Percentiles rank a stretch among this genome's conserved stretches.
phyloP scores from a whole-genome alignment of 2,888 invertebrate genomes.

The Baccha elongata region DNA sequence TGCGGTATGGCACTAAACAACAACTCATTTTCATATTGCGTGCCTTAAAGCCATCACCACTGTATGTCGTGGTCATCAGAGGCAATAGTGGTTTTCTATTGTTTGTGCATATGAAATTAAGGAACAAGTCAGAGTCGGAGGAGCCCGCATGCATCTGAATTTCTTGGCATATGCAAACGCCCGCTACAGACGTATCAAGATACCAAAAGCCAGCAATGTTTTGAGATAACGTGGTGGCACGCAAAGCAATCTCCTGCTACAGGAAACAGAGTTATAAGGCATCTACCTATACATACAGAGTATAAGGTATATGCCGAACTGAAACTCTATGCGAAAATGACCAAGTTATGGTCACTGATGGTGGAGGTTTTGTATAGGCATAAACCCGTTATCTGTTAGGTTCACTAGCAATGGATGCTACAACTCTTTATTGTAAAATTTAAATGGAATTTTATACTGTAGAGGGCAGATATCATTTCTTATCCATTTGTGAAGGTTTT shows the following conservation, averaged over 20 bases:
- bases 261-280: neutral
- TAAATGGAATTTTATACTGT: too few relatives aligned
- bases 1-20: slow-evolving; percentile 69
- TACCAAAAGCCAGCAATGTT: slow-evolving; percentile 8
- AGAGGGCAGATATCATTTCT: too few relatives aligned
- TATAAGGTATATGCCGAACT: neutral
- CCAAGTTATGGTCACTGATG: slow-evolving; percentile 72
- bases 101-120: slow-evolving; percentile 73
- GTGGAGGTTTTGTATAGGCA: slow-evolving; percentile 61
- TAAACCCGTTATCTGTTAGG: slow-evolving; percentile 59
- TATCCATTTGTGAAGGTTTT: slow-evolving; percentile 26
- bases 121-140: slow-evolving; percentile 56
- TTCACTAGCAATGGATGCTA: slow-evolving; percentile 58
- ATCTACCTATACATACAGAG: neutral
- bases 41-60: slow-evolving; percentile 80
- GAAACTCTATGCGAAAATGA: slow-evolving; percentile 61
- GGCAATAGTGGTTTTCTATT: slow-evolving; percentile 61
- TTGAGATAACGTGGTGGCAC: slow-evolving; percentile 70
- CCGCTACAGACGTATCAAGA: slow-evolving; percentile 57
- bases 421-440: too few relatives aligned
- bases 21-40: slow-evolving; percentile 79
- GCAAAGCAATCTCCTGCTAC: slow-evolving; percentile 56
- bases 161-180: slow-evolving; percentile 71
- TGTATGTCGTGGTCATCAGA: slow-evolving; percentile 50
- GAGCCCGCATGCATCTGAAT: slow-evolving; percentile 77